These are phyloP conservation scores for Melanerpes aurifrons DNA, from an alignment of 2,113 vertebrate species.

Conservation along the genomic window DNA sequence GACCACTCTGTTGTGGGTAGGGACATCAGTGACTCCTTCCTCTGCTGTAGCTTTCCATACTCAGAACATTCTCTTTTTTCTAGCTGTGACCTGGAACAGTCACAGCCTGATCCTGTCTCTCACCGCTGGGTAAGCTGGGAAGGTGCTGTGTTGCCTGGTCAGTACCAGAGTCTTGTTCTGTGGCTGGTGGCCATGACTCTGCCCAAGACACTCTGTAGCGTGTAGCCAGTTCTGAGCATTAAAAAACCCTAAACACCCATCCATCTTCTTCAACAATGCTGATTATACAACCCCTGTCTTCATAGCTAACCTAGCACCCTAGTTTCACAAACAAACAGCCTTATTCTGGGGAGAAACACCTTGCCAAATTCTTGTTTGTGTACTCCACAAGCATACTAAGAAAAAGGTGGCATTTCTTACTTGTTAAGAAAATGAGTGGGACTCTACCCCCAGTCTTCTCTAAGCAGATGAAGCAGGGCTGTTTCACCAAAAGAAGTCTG, in stretches of 20 bases:
- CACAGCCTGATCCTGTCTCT: accelerated
- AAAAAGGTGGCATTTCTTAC: neutral
- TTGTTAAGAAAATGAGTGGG: neutral
- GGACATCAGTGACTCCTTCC: neutral
- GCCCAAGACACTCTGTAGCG: neutral
- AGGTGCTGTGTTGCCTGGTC: accelerated
- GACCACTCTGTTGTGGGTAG: neutral
- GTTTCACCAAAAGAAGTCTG: neutral
- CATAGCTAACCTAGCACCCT: neutral
- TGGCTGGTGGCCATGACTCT: neutral
- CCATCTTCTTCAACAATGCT: neutral
- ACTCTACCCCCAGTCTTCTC: neutral
- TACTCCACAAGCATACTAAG: neutral
- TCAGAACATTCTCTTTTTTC: neutral
- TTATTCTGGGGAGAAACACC: neutral
- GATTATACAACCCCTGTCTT: neutral
- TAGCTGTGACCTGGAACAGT: neutral
- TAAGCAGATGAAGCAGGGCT: neutral
- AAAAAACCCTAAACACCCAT: neutral
- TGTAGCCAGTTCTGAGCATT: neutral
- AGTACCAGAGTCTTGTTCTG: neutral
- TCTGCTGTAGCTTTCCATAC: neutral
- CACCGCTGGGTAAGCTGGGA: neutral
- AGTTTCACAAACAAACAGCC: neutral
- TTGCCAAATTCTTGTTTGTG: neutral